phyloP scores from a whole-genome alignment of 2,113 vertebrate species.

The Thalassarche chlororhynchos region DNA sequence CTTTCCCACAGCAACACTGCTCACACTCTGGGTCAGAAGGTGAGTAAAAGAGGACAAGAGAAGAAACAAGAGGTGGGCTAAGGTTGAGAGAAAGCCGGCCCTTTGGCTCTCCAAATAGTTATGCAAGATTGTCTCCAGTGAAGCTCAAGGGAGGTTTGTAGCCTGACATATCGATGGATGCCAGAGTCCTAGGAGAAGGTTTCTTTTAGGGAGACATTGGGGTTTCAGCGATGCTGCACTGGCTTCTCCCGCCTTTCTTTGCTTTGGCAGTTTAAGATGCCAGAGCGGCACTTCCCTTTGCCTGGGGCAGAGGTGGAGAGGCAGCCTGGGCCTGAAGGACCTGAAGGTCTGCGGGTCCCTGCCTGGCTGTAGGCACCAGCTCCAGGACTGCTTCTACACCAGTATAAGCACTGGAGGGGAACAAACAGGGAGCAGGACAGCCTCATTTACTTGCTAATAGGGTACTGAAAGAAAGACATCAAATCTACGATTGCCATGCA shows the following conservation, averaged over 20 bases:
- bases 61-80: background rate
- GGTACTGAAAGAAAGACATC: background rate
- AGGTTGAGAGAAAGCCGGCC: background rate
- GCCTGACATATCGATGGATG: background rate
- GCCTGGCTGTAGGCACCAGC: background rate
- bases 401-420: background rate
- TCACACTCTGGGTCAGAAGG: background rate
- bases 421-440: background rate
- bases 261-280: background rate
- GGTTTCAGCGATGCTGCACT: background rate
- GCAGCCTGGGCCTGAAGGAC: background rate
- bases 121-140: background rate
- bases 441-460: constrained; percentile 31
- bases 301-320: background rate
- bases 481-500: background rate
- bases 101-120: background rate
- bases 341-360: background rate
- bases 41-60: background rate
- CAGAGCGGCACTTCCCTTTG: background rate
- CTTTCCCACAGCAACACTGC: background rate
- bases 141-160: background rate
- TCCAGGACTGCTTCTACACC: background rate
- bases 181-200: background rate
- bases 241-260: background rate
- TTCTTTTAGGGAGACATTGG: background rate